Conservation (phyloP, 2,888 invertebrate species). For the Dichetophora obliterata region DNA sequence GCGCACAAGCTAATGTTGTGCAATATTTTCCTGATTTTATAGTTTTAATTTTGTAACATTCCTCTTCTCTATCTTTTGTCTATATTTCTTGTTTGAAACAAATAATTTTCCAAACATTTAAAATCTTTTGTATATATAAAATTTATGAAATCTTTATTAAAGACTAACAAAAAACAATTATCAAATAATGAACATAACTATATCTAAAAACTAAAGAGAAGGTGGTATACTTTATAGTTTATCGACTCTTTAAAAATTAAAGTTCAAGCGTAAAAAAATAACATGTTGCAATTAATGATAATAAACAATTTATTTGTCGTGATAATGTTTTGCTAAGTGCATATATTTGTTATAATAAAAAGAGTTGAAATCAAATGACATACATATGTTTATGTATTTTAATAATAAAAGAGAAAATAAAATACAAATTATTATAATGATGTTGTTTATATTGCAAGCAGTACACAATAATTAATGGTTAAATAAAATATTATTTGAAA, state of each 20-base stretch:
- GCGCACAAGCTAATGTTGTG: constrained; percentile 30
- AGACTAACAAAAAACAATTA: background rate
- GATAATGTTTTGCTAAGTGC: constrained; percentile 25
- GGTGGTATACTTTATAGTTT: background rate
- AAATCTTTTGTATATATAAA: constrained; percentile 43
- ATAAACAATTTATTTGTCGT: constrained; percentile 28
- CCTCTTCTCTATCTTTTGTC: constrained; percentile 26
- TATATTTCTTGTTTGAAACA: constrained; percentile 17
- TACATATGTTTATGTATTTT: background rate
- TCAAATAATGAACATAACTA: background rate
- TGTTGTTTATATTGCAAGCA: background rate
- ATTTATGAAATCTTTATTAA: constrained; percentile 9
- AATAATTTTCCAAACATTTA: background rate
- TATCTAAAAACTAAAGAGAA: background rate
- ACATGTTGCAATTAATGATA: background rate
- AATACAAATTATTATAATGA: background rate
- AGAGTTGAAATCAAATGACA: background rate
- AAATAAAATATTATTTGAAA: background rate
- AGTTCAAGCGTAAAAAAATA: constrained; percentile 9
- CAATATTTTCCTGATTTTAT: constrained; percentile 22
- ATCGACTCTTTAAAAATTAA: background rate
- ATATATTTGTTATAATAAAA: constrained; percentile 2
- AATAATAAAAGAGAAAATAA: background rate
- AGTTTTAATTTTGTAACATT: constrained; percentile 37
- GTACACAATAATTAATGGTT: background rate